Conservation (phyloP, 2,888 invertebrate genomes). For the Clivina fossor region DNA sequence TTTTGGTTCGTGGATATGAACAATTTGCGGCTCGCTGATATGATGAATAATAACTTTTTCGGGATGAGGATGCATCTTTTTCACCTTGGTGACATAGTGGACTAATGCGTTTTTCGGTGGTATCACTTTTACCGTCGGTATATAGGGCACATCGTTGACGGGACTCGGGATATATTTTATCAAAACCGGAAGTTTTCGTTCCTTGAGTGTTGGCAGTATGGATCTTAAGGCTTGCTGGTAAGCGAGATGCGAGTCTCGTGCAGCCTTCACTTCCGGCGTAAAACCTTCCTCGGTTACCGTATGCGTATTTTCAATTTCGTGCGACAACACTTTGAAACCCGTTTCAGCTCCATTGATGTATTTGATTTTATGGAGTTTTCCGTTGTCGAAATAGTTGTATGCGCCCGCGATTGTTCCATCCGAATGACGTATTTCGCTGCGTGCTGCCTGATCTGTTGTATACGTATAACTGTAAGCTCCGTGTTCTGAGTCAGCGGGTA, state of each 20-base stretch:
- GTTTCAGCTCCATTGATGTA: conserved; percentile 36
- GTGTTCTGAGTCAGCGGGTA: conserved; percentile 17
- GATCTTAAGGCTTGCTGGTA: conserved; percentile 15
- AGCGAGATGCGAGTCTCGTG: conserved; percentile 29
- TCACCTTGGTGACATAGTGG: conserved; percentile 1
- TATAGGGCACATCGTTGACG: conserved; percentile 4
- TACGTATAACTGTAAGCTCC: conserved; percentile 33
- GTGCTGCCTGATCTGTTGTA: conserved; percentile 19
- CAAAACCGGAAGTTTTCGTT: not conserved
- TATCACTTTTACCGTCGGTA: conserved; percentile 14
- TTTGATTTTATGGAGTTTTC: conserved; percentile 33
- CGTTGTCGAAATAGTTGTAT: conserved; percentile 34
- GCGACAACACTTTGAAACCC: conserved; percentile 21
- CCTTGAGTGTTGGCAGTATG: conserved; percentile 2
- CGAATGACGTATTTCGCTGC: conserved; percentile 24
- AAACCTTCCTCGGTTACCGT: conserved; percentile 11
- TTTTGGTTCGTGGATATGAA: not conserved
- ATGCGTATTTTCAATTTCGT: conserved; percentile 8
- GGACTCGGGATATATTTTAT: conserved; percentile 17
- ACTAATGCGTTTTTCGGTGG: conserved; percentile 3
- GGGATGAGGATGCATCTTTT: not conserved
- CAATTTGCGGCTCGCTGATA: not conserved
- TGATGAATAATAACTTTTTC: not conserved
- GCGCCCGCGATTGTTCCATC: conserved; percentile 32
- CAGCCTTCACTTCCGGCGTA: conserved; percentile 33